phyloP scores from a whole-genome alignment of 2,797 vertebrate genomes.

The Melanotaenia parkinsoni region DNA sequence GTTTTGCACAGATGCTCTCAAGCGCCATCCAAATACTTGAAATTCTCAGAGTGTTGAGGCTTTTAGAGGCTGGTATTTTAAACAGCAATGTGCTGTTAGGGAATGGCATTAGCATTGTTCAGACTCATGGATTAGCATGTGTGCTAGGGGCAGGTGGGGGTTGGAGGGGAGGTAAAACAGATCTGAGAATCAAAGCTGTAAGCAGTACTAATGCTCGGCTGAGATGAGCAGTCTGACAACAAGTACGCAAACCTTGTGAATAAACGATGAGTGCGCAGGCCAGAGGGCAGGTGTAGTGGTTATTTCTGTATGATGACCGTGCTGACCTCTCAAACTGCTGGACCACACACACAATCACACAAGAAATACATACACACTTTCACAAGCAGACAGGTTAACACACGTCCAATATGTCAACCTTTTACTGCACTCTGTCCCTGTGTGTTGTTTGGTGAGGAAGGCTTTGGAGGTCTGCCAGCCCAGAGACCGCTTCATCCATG shows the following conservation, averaged over 20 bases:
- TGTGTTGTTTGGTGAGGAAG: conserved; percentile 20
- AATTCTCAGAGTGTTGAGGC: conserved; percentile 36
- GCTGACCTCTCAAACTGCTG: conserved; percentile 17
- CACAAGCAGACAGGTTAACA: background rate
- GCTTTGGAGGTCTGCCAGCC: conserved; percentile 28
- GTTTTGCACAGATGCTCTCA: background rate
- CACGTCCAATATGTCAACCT: conserved; percentile 19
- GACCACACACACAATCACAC: background rate
- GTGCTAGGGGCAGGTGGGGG: conserved; percentile 34
- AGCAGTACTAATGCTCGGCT: conserved; percentile 64
- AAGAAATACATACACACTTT: background rate
- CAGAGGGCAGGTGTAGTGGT: conserved; percentile 44
- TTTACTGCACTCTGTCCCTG: conserved; percentile 35
- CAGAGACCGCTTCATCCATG: conserved; percentile 15
- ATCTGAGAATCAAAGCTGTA: conserved; percentile 51
- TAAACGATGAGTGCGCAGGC: conserved; percentile 64
- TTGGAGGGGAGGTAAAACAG: conserved; percentile 11
- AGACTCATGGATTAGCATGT: conserved; percentile 59
- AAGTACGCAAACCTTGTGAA: conserved; percentile 59
- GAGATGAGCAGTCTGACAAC: conserved; percentile 68
- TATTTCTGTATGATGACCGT: conserved; percentile 43
- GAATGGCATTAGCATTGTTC: conserved; percentile 24
- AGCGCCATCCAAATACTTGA: conserved; percentile 11
- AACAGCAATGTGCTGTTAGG: conserved; percentile 61
- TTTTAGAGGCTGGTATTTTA: conserved; percentile 54